Evolutionary conservation across 1,140 invertebrate species (phyloP), one percentile per base, ranked within the genome.

Genomic region (Brachionus calyciflorus): DNA sequence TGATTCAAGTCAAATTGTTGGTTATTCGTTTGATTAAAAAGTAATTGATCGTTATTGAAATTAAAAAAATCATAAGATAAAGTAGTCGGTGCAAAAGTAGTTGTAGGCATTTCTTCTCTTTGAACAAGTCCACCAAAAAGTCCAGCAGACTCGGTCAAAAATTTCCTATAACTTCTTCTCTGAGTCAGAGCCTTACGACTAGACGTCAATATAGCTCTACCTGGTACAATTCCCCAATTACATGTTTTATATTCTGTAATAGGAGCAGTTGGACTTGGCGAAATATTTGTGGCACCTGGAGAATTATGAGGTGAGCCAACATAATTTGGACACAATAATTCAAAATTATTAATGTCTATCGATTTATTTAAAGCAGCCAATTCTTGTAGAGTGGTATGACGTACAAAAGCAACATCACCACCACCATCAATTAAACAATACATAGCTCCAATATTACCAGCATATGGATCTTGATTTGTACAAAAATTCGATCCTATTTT

Each of bases 281-380:
- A 78, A 14, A 46, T 12, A 30, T 28, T 49, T 10, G n/a, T 41
- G 46, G 6, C 40, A 17, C 48, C 75, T 26, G 33, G 76, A n/a
- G 60, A 49, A 60, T 53, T 51, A 26, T 92, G 89, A 17, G 90
- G 87, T 6, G 84, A 82, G 6, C 90, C 89, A 0, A 86, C 87
- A 1, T 93, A 94, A 86, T 96, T 93, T 2, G 93, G 90, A 84
- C 95, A 98, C 1, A 98, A 85, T 0, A 98, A 85, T 82, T 98
- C 92, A 83, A 94, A 94, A 82, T 98, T 94, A 80, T 41, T 55
- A 19, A 55, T n/a, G 17, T 68, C 21, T 2, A 78, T 41, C 1
- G 63, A 60, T 26, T 30, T 41, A 19, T 78, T 60, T n/a, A 63
- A 28, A 28, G 44, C 68, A 28, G 73, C 55, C 3, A 77, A 79